These are phyloP conservation scores for Hyles lineata DNA, from an alignment of 2,888 invertebrate species.

Conservation along the genomic window DNA sequence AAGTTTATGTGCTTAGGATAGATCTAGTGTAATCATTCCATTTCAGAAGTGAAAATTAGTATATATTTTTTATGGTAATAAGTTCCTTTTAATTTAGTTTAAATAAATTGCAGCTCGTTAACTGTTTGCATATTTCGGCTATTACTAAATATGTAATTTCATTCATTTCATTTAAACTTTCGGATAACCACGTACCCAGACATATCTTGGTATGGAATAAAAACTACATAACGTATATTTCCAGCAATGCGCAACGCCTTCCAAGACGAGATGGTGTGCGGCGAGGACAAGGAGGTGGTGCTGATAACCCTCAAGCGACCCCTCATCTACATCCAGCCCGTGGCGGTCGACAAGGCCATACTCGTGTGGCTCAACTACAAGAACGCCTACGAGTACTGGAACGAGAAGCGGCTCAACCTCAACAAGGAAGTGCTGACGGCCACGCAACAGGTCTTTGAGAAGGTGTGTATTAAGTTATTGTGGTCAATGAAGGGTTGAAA, in stretches of 20 bases:
- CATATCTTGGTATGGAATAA: not conserved
- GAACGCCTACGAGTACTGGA: constrained; percentile 99
- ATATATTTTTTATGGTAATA: too few species aligned
- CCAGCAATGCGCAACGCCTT: constrained; percentile 90
- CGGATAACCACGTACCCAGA: too few species aligned
- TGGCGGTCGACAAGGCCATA: constrained; percentile 99
- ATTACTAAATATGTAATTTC: too few species aligned
- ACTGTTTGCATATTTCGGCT: too few species aligned
- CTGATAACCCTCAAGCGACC: constrained; percentile 96
- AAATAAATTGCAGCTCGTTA: too few species aligned
- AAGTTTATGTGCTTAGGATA: too few species aligned
- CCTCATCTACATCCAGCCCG: constrained; percentile 97
- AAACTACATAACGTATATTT: not conserved
- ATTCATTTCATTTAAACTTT: too few species aligned
- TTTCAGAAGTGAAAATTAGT: too few species aligned
- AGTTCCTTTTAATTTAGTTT: too few species aligned
- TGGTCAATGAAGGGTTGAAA: not conserved
- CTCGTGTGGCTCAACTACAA: constrained; percentile 99
- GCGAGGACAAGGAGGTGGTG: constrained; percentile 93
- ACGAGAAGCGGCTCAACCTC: constrained; percentile 95
- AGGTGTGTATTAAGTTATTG: constrained; percentile 50
- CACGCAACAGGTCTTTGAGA: constrained; percentile 87
- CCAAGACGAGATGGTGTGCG: constrained; percentile 95
- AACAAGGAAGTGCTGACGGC: constrained; percentile 94
- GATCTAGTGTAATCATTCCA: too few species aligned